Evolutionary conservation across 2,797 vertebrate species (phyloP).

Genomic region (Eospalax fontanierii): DNA sequence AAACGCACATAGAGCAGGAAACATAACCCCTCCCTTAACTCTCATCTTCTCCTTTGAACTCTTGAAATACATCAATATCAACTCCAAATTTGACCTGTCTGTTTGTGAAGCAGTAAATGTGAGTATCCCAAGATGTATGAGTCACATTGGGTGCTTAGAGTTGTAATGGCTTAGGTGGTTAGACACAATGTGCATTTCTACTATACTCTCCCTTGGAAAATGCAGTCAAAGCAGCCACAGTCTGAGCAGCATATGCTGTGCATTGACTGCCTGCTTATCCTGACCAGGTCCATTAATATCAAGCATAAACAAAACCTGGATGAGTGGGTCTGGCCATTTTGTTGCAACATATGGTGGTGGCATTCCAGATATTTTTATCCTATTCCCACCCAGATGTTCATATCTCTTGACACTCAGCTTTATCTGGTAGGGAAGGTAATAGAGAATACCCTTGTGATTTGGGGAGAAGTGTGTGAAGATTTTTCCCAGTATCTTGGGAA

Average conservation of each 20-base stretch:
- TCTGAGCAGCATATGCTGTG: constrained; percentile 81
- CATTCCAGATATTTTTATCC: constrained; percentile 80
- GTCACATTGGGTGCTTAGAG: background rate
- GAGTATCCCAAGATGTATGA: background rate
- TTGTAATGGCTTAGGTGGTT: background rate
- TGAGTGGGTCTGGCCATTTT: constrained; percentile 74
- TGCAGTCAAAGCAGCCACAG: constrained; percentile 43
- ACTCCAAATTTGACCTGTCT: background rate
- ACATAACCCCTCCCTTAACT: rapidly evolving
- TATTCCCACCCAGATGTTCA: constrained; percentile 70
- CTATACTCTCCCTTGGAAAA: constrained; percentile 22
- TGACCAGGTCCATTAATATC: constrained; percentile 78
- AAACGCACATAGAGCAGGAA: background rate
- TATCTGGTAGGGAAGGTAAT: constrained; percentile 56
- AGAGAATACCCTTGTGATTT: constrained; percentile 70
- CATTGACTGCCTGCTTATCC: constrained; percentile 70
- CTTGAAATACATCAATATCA: background rate
- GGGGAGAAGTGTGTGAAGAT: background rate
- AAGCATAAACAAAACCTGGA: constrained; percentile 78
- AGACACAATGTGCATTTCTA: background rate
- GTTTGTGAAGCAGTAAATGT: background rate
- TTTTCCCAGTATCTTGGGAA: constrained; percentile 32
- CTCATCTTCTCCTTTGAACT: background rate
- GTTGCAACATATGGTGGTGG: constrained; percentile 66
- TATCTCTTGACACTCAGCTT: constrained; percentile 62